phyloP scores from a whole-genome alignment of 2,113 vertebrate genomes.

The Myrmophylax atrothorax region DNA sequence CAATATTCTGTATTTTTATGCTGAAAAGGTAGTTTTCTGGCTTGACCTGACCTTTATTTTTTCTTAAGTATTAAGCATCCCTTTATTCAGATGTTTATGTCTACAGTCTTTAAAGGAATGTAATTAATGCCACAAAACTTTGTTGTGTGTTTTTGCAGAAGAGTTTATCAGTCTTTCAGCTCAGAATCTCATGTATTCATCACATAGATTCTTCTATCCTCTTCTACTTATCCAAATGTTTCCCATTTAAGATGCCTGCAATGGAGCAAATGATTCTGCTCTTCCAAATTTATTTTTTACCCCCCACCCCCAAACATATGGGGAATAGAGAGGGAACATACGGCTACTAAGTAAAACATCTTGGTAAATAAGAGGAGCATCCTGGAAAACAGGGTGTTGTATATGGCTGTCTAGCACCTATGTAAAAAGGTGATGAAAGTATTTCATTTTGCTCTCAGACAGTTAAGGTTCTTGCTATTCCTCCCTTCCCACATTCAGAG shows the following conservation, averaged over 20 bases:
- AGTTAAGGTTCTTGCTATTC: neutral
- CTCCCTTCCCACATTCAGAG: neutral
- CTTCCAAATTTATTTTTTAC: neutral
- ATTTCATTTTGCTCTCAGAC: neutral
- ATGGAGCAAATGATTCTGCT: neutral
- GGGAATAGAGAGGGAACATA: conserved; percentile 65
- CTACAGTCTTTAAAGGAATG: neutral
- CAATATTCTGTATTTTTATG: neutral
- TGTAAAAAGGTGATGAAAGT: neutral
- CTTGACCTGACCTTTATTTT: neutral
- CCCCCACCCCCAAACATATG: conserved; percentile 20
- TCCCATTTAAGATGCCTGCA: neutral
- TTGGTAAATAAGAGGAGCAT: conserved; percentile 5
- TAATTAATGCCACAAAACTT: neutral
- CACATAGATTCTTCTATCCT: neutral
- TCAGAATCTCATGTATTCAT: neutral
- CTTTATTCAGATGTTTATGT: neutral
- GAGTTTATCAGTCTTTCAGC: neutral
- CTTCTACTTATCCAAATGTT: neutral
- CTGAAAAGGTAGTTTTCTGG: neutral
- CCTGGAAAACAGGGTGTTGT: neutral
- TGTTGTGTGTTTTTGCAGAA: neutral
- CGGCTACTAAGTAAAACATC: conserved; percentile 54
- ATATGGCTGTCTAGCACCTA: neutral
- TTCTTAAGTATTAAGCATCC: neutral